Percentiles rank a stretch among this genome's conserved stretches.
Evolutionary conservation across 2,888 invertebrate genomes (phyloP).

Genomic region (Troides aeacus): DNA sequence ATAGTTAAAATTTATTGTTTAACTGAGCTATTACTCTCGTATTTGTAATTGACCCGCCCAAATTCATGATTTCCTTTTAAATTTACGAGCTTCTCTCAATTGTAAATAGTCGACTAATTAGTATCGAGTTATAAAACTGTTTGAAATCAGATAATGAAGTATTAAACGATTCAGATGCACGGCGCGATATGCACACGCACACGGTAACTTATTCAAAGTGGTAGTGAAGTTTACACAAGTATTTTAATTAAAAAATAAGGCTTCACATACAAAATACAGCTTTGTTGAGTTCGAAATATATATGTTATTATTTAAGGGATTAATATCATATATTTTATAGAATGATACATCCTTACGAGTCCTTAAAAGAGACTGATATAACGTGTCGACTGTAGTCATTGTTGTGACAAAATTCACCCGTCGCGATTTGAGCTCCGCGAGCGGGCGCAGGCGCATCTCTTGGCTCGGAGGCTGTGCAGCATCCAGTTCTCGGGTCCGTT

Average conservation of each 20-base stretch:
- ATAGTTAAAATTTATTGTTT: conserved; percentile 13
- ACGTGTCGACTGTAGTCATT: conserved; percentile 7
- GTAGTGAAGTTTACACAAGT: too few species aligned
- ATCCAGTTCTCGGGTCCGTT: conserved; percentile 32
- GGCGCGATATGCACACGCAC: neutral
- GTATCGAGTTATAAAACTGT: conserved; percentile 16
- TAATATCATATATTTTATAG: too few species aligned
- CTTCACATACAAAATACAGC: too few species aligned
- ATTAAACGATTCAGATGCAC: neutral
- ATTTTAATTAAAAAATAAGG: too few species aligned
- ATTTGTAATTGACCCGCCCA: conserved; percentile 1
- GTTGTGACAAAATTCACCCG: conserved; percentile 5
- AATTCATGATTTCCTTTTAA: conserved; percentile 10
- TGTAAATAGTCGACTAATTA: conserved; percentile 21
- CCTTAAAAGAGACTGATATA: neutral
- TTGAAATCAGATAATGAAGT: conserved; percentile 4
- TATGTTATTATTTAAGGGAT: too few species aligned
- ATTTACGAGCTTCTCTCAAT: conserved; percentile 14
- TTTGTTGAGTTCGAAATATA: too few species aligned
- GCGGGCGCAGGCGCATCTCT: too few species aligned
- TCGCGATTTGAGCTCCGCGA: too few species aligned
- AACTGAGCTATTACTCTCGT: conserved; percentile 5
- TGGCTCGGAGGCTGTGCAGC: neutral
- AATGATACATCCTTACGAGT: too few species aligned
- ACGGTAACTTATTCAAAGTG: neutral